These are phyloP conservation scores for Synergus itoensis DNA, from an alignment of 2,888 invertebrate genomes.

Conservation along the genomic window DNA sequence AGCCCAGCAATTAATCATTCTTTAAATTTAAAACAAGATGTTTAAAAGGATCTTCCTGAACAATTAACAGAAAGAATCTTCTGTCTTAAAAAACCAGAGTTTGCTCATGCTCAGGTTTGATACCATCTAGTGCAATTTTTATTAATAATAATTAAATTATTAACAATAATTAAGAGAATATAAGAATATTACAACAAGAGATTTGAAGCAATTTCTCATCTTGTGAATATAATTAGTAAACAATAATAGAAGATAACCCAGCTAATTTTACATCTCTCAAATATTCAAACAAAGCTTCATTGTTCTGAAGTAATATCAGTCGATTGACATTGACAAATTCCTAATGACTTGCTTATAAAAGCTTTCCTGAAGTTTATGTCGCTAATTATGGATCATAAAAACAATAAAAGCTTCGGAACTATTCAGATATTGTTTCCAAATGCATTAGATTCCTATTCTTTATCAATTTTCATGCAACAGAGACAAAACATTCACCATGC, in stretches of 20 bases:
- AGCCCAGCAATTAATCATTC: constrained; percentile 3
- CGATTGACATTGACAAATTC: not conserved
- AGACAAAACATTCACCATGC: not conserved
- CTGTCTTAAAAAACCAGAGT: not conserved
- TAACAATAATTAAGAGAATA: not conserved
- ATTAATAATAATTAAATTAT: not conserved
- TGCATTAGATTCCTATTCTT: too few relatives aligned
- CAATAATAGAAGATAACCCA: not conserved
- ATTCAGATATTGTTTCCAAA: too few relatives aligned
- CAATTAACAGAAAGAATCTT: too few relatives aligned
- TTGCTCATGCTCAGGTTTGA: not conserved
- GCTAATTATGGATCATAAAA: too few relatives aligned
- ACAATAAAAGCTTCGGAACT: too few relatives aligned
- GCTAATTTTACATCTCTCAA: not conserved
- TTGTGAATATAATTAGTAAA: not conserved
- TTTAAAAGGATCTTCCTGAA: not conserved
- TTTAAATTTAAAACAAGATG: not conserved
- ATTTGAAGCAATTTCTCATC: not conserved
- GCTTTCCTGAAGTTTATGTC: not conserved
- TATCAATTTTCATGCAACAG: not conserved
- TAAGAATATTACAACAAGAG: not conserved
- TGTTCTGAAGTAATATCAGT: not conserved
- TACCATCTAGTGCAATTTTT: not conserved
- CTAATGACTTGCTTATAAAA: not conserved
- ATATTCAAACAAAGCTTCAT: not conserved